Evolutionary conservation across 2,888 invertebrate species (phyloP).

Genomic region (Limnephilus auricula): DNA sequence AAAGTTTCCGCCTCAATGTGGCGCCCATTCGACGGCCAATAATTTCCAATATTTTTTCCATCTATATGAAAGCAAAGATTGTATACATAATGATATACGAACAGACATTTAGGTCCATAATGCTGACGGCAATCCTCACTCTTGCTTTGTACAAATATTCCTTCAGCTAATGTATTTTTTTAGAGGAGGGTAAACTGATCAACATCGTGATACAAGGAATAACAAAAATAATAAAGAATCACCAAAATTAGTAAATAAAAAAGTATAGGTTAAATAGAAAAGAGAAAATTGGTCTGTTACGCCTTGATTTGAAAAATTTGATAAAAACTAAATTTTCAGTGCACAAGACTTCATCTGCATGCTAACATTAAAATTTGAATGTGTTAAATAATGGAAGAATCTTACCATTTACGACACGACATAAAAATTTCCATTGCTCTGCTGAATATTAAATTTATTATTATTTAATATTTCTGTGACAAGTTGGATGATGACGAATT

Average conservation of each 20-base stretch:
- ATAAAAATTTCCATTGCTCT: too few species aligned
- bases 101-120: slow-evolving; percentile 2
- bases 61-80: not conserved
- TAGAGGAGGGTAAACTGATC: not conserved
- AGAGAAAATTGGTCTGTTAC: not conserved
- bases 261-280: not conserved
- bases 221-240: not conserved
- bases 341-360: too few species aligned
- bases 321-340: too few species aligned
- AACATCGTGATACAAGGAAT: not conserved
- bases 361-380: too few species aligned
- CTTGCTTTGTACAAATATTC: not conserved
- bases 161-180: not conserved
- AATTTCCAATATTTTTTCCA: not conserved
- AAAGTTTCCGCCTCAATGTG: slow-evolving; percentile 2
- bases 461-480: not conserved
- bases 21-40: not conserved
- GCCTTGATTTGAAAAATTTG: too few species aligned
- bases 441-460: not conserved
- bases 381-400: too few species aligned
- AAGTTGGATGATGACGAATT: not conserved
- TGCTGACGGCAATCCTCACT: not conserved
- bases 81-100: not conserved
- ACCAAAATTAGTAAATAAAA: not conserved
- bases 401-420: too few species aligned